A percentile compares a stretch with the other conserved stretches of the same genome.
Conservation (phyloP, 2,888 invertebrate species). For the Penaeus monodon region DNA sequence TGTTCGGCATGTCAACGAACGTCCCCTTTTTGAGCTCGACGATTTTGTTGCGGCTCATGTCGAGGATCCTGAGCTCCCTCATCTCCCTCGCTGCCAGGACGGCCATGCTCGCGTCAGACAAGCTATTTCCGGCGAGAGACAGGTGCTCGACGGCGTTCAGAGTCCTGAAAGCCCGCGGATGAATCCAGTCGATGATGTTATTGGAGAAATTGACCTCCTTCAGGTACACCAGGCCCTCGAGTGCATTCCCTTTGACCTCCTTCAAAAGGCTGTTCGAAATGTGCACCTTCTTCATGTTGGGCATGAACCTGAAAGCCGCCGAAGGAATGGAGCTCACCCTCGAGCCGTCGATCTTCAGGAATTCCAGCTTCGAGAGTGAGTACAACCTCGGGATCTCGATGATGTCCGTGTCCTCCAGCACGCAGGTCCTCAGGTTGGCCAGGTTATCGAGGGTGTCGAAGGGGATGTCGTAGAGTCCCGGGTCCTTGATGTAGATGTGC, state of each 20-base stretch:
- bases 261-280: constrained; percentile 82
- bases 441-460: constrained; percentile 64
- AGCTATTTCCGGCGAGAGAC: constrained; percentile 81
- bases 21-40: constrained; percentile 67
- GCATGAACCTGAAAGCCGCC: constrained; percentile 59
- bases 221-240: constrained; percentile 70
- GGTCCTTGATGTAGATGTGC: constrained; percentile 60
- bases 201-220: constrained; percentile 81
- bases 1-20: constrained; percentile 59
- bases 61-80: constrained; percentile 79
- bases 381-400: constrained; percentile 53
- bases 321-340: constrained; percentile 53
- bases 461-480: constrained; percentile 52
- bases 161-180: constrained; percentile 81
- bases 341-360: constrained; percentile 59
- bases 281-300: constrained; percentile 77
- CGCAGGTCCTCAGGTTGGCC: constrained; percentile 52
- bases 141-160: constrained; percentile 76
- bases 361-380: constrained; percentile 56
- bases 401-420: constrained; percentile 59
- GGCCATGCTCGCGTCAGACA: constrained; percentile 70
- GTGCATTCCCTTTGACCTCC: constrained; percentile 72
- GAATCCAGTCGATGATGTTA: constrained; percentile 83
- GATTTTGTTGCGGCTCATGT: constrained; percentile 82
- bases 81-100: constrained; percentile 62